These are phyloP conservation scores for Embidobia sp. DNA, from an alignment of 2,888 invertebrate genomes.

Conservation along the genomic window DNA sequence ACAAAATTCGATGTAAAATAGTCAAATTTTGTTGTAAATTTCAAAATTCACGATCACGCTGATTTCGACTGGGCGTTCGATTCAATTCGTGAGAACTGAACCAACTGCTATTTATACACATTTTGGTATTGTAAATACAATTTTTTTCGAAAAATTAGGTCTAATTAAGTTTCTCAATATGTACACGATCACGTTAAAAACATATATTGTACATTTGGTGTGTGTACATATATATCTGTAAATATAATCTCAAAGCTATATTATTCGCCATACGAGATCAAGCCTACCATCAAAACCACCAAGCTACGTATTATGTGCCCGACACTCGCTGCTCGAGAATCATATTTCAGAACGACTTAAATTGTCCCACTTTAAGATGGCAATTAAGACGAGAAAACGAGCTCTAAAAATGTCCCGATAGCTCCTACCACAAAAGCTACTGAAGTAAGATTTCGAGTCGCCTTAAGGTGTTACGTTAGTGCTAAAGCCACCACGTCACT, in stretches of 20 bases:
- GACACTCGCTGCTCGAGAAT: conserved; percentile 50
- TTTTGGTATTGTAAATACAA: too few species aligned
- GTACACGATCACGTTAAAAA: too few species aligned
- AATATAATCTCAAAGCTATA: conserved; percentile 14
- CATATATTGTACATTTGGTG: too few species aligned
- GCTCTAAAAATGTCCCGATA: conserved; percentile 55
- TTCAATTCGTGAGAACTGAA: too few species aligned
- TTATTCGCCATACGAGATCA: conserved; percentile 41
- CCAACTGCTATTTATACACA: too few species aligned
- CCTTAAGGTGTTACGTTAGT: conserved; percentile 53
- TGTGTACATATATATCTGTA: too few species aligned
- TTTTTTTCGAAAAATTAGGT: too few species aligned
- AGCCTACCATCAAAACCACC: conserved; percentile 38
- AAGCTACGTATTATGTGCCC: conserved; percentile 38
- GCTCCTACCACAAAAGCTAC: conserved; percentile 49
- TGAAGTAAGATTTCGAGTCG: conserved; percentile 50
- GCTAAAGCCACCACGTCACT: conserved; percentile 44
- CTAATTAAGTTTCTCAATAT: too few species aligned
- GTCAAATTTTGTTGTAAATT: too few species aligned
- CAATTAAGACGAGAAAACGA: conserved; percentile 62
- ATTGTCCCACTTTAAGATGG: conserved; percentile 66
- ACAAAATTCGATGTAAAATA: too few species aligned
- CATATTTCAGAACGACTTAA: conserved; percentile 69
- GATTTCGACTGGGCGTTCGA: too few species aligned
- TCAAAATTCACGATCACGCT: too few species aligned